Conservation (phyloP, 2,797 vertebrate genomes). For the Myotis vivesi region DNA sequence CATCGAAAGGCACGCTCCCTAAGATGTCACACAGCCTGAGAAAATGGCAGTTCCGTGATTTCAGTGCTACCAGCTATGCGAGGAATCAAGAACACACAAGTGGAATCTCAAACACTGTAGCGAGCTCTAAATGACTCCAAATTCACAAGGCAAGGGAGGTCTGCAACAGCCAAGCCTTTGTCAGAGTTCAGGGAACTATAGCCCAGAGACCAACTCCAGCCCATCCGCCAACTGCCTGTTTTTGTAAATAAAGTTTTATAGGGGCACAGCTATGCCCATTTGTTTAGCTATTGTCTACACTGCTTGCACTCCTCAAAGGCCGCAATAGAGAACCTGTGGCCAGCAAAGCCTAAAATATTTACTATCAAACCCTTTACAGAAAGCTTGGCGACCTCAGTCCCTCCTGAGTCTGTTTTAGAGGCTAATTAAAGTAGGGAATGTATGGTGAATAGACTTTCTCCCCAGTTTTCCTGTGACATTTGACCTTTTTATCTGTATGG, state of each 20-base stretch:
- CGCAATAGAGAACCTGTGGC: background rate
- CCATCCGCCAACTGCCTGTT: background rate
- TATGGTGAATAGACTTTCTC: background rate
- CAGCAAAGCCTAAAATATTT: background rate
- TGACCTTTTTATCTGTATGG: conserved; percentile 14
- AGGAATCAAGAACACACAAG: background rate
- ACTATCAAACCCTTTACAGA: conserved; percentile 3
- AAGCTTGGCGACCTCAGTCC: background rate
- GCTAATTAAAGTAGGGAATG: conserved; percentile 11
- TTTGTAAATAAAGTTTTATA: conserved; percentile 46
- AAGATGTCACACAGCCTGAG: background rate
- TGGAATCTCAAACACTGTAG: background rate
- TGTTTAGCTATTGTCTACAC: background rate
- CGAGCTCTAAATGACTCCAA: background rate
- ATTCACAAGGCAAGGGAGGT: background rate
- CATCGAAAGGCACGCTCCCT: background rate
- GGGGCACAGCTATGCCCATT: background rate
- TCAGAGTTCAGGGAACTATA: background rate
- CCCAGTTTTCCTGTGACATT: background rate
- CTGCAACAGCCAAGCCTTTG: background rate
- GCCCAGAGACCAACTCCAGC: background rate
- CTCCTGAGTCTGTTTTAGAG: conserved; percentile 35
- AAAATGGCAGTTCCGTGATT: background rate
- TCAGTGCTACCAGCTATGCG: background rate
- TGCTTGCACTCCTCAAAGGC: background rate